Evolutionary conservation across 2,888 invertebrate species (phyloP), one percentile per base, ranked within the genome.

Genomic region (Amphipoea lucens): DNA sequence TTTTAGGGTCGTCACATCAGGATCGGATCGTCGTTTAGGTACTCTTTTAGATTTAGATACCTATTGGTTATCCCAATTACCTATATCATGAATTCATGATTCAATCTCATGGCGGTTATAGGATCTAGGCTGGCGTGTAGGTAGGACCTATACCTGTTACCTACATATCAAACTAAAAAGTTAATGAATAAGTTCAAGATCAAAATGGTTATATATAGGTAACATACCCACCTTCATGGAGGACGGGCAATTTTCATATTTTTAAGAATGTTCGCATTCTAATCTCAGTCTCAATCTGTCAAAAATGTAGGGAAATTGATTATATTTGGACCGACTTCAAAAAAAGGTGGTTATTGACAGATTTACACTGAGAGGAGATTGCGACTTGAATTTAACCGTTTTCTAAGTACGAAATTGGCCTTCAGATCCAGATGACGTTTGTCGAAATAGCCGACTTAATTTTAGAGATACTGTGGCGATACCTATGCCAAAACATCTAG

Each of bases 1-100:
- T 45, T 51, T 14, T 20, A 79, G 79, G 73, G 81, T 73, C 2
- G 23, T 45, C 81, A 63, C 81, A 14, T 40, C 6, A 51, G 29
- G 29, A 29, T 29, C 29, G 29, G 29, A 29, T 29, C 29, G 29
- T 36, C 4, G 23, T 45, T 54, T 65, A 29, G 29, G 29, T 29
- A 65, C 65, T 65, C 36, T 36, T 54, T 45, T 6, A 65, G 17
- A 65, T 76, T 48, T 36, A 36, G 23, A 20, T n/a, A 71, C 45
- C 36, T 40, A 74, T 5, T 60, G n/a, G 45, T 45, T 45, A 60
- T 60, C 42, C 17, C 36, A 1, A 29, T 40, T 40, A 23, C 45
- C 36, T 23, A 74, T 7, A 74, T 60, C 17, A 23, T n/a, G 4
- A 45, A 45, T 75, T 60, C 17, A 23, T n/a, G 4, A 45, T 57